Evolutionary conservation across 2,113 vertebrate genomes (phyloP).

Genomic region (Sitta europaea): DNA sequence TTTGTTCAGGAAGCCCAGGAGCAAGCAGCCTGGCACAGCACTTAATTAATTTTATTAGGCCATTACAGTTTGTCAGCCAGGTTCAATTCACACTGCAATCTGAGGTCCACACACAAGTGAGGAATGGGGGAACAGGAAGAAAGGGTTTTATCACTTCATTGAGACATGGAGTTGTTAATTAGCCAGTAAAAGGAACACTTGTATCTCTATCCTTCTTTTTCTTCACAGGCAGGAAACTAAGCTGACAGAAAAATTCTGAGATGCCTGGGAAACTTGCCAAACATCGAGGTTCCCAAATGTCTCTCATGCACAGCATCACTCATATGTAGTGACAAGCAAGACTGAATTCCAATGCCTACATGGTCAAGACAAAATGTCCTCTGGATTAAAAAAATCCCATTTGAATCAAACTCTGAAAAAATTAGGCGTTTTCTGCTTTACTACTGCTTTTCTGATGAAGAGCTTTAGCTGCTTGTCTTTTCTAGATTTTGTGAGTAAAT

Average conservation of each 20-base stretch:
- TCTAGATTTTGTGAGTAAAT: background rate
- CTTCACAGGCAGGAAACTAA: slow-evolving; percentile 11
- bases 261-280: background rate
- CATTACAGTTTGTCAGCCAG: background rate
- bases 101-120: background rate
- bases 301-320: background rate
- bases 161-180: background rate
- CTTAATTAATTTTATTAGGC: background rate
- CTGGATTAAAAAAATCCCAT: background rate
- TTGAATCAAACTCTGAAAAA: background rate
- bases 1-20: background rate
- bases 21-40: background rate
- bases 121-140: background rate
- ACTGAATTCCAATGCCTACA: background rate
- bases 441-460: background rate
- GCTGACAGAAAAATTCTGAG: background rate
- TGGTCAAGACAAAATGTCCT: background rate
- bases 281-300: fast-evolving
- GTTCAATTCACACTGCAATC: background rate
- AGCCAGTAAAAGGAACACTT: background rate
- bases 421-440: background rate
- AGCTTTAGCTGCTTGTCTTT: background rate
- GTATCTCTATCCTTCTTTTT: background rate
- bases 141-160: background rate
- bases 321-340: background rate